A percentile compares a stretch with the other conserved stretches of the same genome.
Conservation (phyloP, 2,113 vertebrate species). For the Rhodinocichla rosea region DNA sequence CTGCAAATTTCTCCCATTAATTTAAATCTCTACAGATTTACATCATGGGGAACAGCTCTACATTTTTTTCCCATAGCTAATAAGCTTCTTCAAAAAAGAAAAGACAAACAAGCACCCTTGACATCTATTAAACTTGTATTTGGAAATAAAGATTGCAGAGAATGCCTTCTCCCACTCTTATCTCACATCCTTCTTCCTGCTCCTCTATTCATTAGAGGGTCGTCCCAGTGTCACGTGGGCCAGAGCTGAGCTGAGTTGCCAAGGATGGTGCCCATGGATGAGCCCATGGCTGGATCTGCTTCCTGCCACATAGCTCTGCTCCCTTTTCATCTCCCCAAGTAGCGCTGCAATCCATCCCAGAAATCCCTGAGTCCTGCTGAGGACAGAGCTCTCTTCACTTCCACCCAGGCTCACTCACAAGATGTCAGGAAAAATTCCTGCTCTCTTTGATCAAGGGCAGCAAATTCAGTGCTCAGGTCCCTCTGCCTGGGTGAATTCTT, state of each 20-base stretch:
- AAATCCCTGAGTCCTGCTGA: neutral
- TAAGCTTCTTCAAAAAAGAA: neutral
- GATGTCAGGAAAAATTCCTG: neutral
- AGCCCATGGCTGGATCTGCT: neutral
- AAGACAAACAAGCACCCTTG: neutral
- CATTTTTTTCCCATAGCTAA: neutral
- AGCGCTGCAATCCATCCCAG: neutral
- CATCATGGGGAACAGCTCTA: neutral
- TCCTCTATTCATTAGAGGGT: neutral
- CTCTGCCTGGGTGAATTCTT: neutral
- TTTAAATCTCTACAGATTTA: slow-evolving; percentile 20
- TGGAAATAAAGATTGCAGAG: neutral
- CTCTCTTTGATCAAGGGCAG: neutral
- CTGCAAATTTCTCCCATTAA: neutral
- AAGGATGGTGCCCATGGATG: neutral
- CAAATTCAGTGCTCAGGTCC: neutral
- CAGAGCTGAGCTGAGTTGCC: neutral
- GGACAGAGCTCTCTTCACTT: neutral
- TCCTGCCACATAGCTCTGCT: fast-evolving
- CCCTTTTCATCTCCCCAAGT: neutral
- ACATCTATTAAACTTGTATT: neutral
- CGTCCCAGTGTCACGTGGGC: neutral
- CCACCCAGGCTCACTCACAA: neutral
- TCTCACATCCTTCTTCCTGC: neutral
- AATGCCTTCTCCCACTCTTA: neutral